Evolutionary conservation across 2,797 vertebrate genomes (phyloP), one percentile per base, ranked within the genome.

Genomic region (Gymnopithys bicolor): DNA sequence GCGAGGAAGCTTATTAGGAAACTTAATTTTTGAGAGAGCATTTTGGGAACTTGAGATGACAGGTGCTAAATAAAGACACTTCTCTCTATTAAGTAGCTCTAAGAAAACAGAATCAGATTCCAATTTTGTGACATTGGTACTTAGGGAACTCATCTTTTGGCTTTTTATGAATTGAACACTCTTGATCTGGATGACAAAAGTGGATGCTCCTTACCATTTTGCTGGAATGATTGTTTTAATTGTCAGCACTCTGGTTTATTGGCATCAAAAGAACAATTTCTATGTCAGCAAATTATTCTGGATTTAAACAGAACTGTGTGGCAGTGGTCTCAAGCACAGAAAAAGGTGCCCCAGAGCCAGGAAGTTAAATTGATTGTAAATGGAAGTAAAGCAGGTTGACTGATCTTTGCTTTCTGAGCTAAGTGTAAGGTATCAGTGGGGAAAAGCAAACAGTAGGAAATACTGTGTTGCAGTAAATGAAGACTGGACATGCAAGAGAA

Each of bases 1-100:
- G 85, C 85, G 92, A 90, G 88, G 86, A 90, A 95, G 49, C 68
- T 89, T 94, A 87, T 87, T 90, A 81, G 74, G 87, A 92, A 94
- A 91, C 49, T 76, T 87, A 91, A 94, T 95, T 95, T 95, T 91
- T 93, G 85, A 93, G 85, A 90, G 89, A 91, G 63, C 70, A 7
- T 96, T 94, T 96, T 94, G 94, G 87, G 87, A 94, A 82, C 91
- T 96, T 84, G 52, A 95, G 70, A 79, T 95, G 91, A 91, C 94
- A 96, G 91, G 94, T 96, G 95, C 93, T 96, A 96, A 97, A 96
- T 94, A 95, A 96, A 94, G 87, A 68, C 15, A 15, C 56, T 96
- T 73, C 85, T 87, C 70, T 94, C 91, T 91, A 78, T 90, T 91
- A 92, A 95, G 68, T 48, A 95, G 33, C 90, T 97, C 94, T 95